Evolutionary conservation across 2,113 vertebrate genomes (phyloP), one percentile per base, ranked within the genome.

Genomic region (Ptychochromis oligacanthus): DNA sequence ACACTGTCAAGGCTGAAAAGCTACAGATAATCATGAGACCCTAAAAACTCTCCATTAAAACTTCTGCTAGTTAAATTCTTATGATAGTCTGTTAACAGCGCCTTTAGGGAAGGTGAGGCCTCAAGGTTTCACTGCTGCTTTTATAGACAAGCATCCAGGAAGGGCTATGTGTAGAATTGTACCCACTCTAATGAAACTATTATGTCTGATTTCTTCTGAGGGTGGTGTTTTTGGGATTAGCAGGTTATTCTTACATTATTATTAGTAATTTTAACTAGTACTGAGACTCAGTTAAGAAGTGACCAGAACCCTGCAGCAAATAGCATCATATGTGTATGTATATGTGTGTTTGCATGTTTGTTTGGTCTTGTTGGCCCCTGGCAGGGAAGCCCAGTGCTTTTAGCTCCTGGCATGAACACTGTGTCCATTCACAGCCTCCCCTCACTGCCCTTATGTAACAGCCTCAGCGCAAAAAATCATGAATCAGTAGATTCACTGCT

Each of bases 401-500:
- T 18, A 55, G 58, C 78, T 49, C 12, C 31, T 49, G 80, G 80
- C 83, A 14, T 14, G 40, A 31, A 86, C 83, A 86, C 77, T 79
- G 72, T 46, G 31, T 62, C 61, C 67, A 86, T 87, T 84, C 75
- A 84, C 17, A 7, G 17, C 11, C 54, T 31, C 46, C 34, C 67
- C 60, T 46, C 83, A 78, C 62, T 6, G 80, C 10, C 28, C 65
- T 79, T 88, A 80, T 61, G 38, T 22, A 84, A 79, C 49, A 49
- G 54, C 67, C 5, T 76, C 58, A 58, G 75, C 34, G 26, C 54
- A 61, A 49, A n/a, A 81, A 76, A 58, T 86, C 57, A 83, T 75
- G 46, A 84, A 84, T 87, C 81, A 77, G 36, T 87, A 59, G 75
- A 84, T 79, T 82, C 61, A 82, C 59, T 17, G 59, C 49, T 82